Conservation (phyloP, 2,797 vertebrate species). For the Acridotheres tristis region DNA sequence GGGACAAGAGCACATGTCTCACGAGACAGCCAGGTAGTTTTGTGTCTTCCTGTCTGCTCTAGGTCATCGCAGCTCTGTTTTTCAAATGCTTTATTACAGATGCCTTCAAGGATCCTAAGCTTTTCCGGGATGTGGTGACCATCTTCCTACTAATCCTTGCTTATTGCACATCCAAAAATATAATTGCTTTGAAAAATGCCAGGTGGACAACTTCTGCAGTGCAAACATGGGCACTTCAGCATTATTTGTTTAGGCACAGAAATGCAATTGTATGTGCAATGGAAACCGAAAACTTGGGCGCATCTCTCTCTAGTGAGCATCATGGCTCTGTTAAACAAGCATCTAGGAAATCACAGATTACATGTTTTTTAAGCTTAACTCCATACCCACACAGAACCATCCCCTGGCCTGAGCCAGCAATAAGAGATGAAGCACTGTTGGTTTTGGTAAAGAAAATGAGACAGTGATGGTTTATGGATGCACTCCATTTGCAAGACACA, state of each 20-base stretch:
- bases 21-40: background rate
- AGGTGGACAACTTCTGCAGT: background rate
- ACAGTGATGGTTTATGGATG: background rate
- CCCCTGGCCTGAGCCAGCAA: background rate
- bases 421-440: background rate
- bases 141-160: background rate
- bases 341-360: background rate
- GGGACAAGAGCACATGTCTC: background rate
- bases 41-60: slow-evolving; percentile 5
- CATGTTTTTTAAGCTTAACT: background rate
- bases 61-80: background rate
- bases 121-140: background rate
- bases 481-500: background rate
- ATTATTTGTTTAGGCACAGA: background rate
- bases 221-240: background rate
- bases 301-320: background rate
- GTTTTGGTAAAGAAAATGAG: background rate
- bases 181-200: background rate
- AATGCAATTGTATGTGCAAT: background rate
- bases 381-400: background rate
- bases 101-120: background rate
- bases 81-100: background rate
- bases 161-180: background rate
- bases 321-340: background rate
- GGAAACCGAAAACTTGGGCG: background rate